phyloP scores from a whole-genome alignment of 2,113 vertebrate species.

The Psilopsiagon aurifrons region DNA sequence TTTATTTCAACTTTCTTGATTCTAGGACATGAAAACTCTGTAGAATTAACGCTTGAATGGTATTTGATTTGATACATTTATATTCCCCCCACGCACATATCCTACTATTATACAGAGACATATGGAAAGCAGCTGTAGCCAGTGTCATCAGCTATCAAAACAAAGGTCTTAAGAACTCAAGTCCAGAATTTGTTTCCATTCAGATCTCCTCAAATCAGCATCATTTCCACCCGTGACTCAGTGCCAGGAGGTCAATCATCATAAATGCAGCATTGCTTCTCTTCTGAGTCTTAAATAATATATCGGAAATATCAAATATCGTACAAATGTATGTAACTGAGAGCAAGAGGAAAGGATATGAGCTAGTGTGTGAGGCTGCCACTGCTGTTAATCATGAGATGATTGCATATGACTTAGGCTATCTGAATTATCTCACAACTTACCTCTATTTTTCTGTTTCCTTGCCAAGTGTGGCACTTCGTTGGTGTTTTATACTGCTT shows the following conservation, averaged over 20 bases:
- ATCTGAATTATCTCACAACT: background rate
- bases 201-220: background rate
- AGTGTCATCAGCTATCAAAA: constrained; percentile 10
- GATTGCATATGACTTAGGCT: background rate
- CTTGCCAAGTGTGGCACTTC: background rate
- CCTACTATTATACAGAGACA: background rate
- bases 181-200: constrained; percentile 10
- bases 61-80: constrained; percentile 37
- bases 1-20: constrained; percentile 1
- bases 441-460: background rate
- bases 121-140: constrained; percentile 47
- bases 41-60: background rate
- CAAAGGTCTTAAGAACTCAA: background rate
- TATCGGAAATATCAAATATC: background rate
- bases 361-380: background rate
- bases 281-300: background rate
- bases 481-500: background rate
- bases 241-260: background rate
- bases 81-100: background rate
- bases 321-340: background rate
- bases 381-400: background rate
- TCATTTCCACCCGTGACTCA: background rate
- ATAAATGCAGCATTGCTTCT: background rate
- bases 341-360: background rate
- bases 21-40: background rate